These are phyloP conservation scores for Scomber colias DNA, from an alignment of 2,113 vertebrate species.

Conservation along the genomic window DNA sequence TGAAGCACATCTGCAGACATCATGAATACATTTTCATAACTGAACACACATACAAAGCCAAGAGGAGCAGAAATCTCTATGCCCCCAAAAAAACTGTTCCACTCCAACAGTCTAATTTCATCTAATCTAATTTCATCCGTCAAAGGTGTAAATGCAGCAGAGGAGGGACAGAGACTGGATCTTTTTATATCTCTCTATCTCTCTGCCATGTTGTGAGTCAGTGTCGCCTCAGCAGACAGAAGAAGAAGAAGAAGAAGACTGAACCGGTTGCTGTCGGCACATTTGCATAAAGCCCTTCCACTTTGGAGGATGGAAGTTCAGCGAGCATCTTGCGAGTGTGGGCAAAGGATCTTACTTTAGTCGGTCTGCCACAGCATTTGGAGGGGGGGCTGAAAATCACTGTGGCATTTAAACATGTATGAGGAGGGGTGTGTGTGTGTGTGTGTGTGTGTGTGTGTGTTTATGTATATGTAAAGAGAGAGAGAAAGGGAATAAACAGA, in stretches of 20 bases:
- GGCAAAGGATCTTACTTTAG: slow-evolving; percentile 8
- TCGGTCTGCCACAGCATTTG: slow-evolving; percentile 27
- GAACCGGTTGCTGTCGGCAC: slow-evolving; percentile 12
- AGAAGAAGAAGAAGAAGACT: neutral
- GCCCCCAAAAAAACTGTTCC: slow-evolving; percentile 1
- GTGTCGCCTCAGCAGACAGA: slow-evolving; percentile 18
- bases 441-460: neutral
- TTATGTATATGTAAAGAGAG: no score
- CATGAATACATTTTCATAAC: neutral
- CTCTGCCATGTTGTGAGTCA: slow-evolving; percentile 37
- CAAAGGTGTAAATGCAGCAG: slow-evolving; percentile 31
- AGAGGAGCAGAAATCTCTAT: neutral
- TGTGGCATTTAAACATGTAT: slow-evolving; percentile 8
- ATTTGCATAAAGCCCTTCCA: slow-evolving; percentile 34
- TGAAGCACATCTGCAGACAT: neutral
- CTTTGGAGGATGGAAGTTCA: neutral
- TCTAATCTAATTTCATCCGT: slow-evolving; percentile 26
- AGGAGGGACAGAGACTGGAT: slow-evolving; percentile 4
- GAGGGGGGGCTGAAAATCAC: slow-evolving; percentile 6
- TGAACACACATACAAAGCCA: neutral
- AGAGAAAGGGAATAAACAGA: slow-evolving; percentile 8
- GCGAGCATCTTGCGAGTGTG: slow-evolving; percentile 6
- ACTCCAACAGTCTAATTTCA: slow-evolving; percentile 30
- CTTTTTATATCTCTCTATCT: slow-evolving; percentile 9
- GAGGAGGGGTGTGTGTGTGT: slow-evolving; percentile 4